Evolutionary conservation across 2,797 vertebrate species (phyloP).

Genomic region (Poeciliopsis turneri): DNA sequence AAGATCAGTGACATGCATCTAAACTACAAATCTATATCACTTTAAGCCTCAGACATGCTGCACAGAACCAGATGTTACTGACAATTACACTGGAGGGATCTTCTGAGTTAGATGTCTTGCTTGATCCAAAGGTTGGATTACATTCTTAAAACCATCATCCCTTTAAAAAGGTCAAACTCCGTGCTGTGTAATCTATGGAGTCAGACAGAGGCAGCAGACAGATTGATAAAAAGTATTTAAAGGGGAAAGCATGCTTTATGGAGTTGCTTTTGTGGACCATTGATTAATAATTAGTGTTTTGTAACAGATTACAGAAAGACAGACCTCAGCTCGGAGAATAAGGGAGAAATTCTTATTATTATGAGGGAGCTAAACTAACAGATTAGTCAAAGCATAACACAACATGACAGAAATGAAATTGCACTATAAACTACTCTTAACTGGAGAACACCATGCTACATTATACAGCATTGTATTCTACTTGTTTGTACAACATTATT

Average conservation of each 20-base stretch:
- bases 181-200: conserved; percentile 1
- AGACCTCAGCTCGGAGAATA: not conserved
- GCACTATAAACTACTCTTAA: not conserved
- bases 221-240: not conserved
- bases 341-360: not conserved
- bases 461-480: not conserved
- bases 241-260: not conserved
- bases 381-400: not conserved
- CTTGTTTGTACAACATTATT: not conserved
- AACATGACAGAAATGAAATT: no score
- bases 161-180: conserved; percentile 27
- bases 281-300: not conserved
- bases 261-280: not conserved
- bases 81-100: conserved; percentile 36
- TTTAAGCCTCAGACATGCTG: conserved; percentile 20
- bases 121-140: conserved; percentile 31
- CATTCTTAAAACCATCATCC: conserved; percentile 34
- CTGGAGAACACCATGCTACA: not conserved
- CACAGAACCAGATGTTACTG: conserved; percentile 52
- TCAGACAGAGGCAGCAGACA: not conserved
- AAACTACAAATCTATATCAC: conserved; percentile 10
- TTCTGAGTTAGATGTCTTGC: conserved; percentile 23
- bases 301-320: not conserved
- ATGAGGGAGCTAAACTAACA: not conserved
- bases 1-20: conserved; percentile 29